phyloP scores from a whole-genome alignment of 2,888 invertebrate genomes.

The Cheilosia scutellata region DNA sequence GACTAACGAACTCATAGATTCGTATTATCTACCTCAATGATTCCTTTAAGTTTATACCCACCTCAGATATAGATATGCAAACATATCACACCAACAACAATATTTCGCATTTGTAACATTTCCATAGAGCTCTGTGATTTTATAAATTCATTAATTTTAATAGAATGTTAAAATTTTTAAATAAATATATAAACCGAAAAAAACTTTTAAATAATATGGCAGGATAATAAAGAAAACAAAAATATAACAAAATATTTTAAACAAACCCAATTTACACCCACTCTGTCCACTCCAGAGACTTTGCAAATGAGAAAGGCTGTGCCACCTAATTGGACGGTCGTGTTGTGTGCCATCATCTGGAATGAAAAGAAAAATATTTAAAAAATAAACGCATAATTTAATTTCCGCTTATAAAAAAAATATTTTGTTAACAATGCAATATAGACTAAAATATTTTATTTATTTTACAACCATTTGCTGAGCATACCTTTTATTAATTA shows the following conservation, averaged over 20 bases:
- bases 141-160: no score
- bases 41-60: no score
- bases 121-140: no score
- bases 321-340: constrained; percentile 84
- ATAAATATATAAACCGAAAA: neutral
- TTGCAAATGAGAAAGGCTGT: constrained; percentile 84
- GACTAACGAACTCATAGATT: no score
- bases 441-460: neutral
- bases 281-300: constrained; percentile 84
- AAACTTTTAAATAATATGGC: neutral
- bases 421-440: neutral
- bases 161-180: neutral
- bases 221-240: neutral
- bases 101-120: no score
- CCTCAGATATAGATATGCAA: no score
- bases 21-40: no score
- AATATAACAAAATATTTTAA: constrained; percentile 70
- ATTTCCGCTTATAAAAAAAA: neutral
- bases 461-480: no score
- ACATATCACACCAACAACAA: no score
- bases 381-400: constrained; percentile 2
- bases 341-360: constrained; percentile 85
- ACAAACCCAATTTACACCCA: constrained; percentile 85
- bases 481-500: no score
- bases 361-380: constrained; percentile 70